Conservation (phyloP, 1,140 invertebrate species). For the Formica selysi region DNA sequence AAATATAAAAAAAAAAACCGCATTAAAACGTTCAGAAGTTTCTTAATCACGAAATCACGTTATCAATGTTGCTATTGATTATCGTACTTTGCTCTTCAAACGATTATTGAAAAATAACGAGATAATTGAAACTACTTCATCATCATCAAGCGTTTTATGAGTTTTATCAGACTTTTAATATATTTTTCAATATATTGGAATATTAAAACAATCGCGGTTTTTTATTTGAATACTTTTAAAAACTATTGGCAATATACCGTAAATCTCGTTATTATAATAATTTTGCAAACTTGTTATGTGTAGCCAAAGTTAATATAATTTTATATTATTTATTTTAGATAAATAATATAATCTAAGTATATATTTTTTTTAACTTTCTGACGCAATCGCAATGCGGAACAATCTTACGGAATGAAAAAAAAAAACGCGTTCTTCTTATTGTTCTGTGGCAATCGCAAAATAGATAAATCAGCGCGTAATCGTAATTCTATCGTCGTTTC, state of each 20-base stretch:
- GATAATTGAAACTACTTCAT: not conserved
- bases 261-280: not conserved
- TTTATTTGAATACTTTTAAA: not conserved
- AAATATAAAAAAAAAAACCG: not conserved
- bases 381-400: not conserved
- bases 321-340: not conserved
- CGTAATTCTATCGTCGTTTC: slow-evolving; percentile 34
- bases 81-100: slow-evolving; percentile 1
- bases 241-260: not conserved
- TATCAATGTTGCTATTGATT: not conserved
- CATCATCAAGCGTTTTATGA: slow-evolving; percentile 5
- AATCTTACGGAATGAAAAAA: not conserved
- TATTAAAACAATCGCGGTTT: not conserved
- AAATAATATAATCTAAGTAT: not conserved
- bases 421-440: not conserved
- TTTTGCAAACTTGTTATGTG: not conserved
- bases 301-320: not conserved
- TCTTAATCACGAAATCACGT: not conserved
- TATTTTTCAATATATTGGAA: not conserved
- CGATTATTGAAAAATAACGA: not conserved
- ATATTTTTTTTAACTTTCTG: not conserved
- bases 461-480: slow-evolving; percentile 4
- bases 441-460: not conserved
- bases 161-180: not conserved
- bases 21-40: not conserved